Evolutionary conservation across 2,888 invertebrate species (phyloP).

Genomic region (Xanthorhoe spadicearia): DNA sequence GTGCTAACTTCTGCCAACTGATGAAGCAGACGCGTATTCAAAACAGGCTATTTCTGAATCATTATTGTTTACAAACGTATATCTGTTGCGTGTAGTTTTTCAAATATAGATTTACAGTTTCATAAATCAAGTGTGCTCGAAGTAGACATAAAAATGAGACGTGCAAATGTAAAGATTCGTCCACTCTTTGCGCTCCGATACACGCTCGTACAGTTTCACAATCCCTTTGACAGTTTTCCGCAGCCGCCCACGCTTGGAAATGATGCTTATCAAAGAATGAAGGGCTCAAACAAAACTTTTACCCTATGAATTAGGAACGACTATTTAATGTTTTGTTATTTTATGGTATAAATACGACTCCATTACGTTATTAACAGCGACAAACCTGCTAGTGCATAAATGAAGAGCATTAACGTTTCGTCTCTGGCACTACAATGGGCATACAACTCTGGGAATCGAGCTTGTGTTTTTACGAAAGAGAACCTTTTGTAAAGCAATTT

Average conservation of each 20-base stretch:
- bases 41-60: conserved; percentile 46
- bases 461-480: conserved; percentile 18
- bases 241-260: conserved; percentile 38
- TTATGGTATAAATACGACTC: conserved; percentile 42
- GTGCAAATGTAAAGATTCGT: conserved; percentile 42
- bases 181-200: conserved; percentile 47
- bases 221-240: conserved; percentile 53
- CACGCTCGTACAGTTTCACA: conserved; percentile 50
- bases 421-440: conserved; percentile 3
- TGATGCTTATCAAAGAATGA: conserved; percentile 49
- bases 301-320: conserved; percentile 35
- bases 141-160: conserved; percentile 11
- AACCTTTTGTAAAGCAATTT: conserved; percentile 38
- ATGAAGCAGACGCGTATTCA: conserved; percentile 36
- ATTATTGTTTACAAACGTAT: conserved; percentile 42
- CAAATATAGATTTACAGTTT: conserved; percentile 33
- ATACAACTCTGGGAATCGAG: conserved; percentile 12
- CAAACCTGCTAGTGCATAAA: conserved; percentile 41
- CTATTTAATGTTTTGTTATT: conserved; percentile 32
- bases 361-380: conserved; percentile 51
- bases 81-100: conserved; percentile 40
- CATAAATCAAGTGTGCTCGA: conserved; percentile 35
- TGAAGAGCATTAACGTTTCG: conserved; percentile 32
- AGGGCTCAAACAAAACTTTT: conserved; percentile 51
- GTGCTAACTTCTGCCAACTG: conserved; percentile 34